These are phyloP conservation scores for Mirza zaza DNA, from an alignment of 2,113 vertebrate genomes.

Conservation along the genomic window DNA sequence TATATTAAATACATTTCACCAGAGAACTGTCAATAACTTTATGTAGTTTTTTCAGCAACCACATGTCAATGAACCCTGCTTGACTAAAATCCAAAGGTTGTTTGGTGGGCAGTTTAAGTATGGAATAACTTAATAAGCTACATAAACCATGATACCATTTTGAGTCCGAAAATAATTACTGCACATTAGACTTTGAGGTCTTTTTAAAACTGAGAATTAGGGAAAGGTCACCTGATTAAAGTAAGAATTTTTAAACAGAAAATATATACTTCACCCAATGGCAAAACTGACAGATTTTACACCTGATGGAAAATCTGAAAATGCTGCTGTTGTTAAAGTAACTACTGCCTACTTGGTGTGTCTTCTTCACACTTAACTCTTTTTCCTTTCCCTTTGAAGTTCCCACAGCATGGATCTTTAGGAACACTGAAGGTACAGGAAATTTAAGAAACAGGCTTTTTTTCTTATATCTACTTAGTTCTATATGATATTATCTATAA, in stretches of 20 bases:
- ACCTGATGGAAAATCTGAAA: background rate
- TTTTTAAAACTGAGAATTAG: slow-evolving; percentile 32
- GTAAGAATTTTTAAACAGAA: slow-evolving; percentile 7
- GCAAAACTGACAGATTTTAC: slow-evolving; percentile 10
- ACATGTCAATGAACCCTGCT: background rate
- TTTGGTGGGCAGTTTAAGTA: background rate
- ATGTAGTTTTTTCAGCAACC: background rate
- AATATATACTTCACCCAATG: background rate
- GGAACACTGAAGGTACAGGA: background rate
- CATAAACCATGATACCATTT: background rate
- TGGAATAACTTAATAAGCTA: background rate
- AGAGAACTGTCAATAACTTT: background rate
- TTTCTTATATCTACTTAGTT: background rate
- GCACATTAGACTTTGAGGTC: background rate
- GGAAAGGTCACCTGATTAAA: background rate
- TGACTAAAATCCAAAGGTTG: slow-evolving; percentile 25
- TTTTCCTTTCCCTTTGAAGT: background rate
- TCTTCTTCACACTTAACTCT: background rate
- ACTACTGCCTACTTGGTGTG: background rate
- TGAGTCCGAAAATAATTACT: slow-evolving; percentile 18
- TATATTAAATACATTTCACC: background rate
- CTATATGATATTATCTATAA: background rate
- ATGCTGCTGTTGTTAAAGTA: background rate
- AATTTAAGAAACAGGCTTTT: background rate
- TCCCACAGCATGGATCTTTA: background rate